Evolutionary conservation across 2,797 vertebrate genomes (phyloP).

Genomic region (Mormyrus proboscirostris): DNA sequence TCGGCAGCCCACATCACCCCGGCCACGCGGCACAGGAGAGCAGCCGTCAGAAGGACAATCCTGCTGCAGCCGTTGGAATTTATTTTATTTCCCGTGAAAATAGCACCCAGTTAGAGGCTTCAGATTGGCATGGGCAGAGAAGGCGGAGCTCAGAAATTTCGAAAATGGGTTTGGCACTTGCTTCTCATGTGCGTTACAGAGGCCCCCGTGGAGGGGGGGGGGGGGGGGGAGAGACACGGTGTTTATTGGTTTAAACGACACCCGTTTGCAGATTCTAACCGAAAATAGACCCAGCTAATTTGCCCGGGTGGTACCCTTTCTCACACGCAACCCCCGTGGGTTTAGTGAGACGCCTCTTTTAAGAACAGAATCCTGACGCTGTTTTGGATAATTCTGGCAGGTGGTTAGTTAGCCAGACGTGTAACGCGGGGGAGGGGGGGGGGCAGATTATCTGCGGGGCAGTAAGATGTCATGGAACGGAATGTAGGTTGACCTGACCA

Average conservation of each 20-base stretch:
- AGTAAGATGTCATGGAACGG: neutral
- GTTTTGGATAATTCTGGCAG: neutral
- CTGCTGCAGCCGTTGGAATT: conserved; percentile 30
- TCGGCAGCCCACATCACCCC: conserved; percentile 28
- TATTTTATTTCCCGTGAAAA: conserved; percentile 43
- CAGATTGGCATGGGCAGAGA: neutral
- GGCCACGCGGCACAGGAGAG: conserved; percentile 28
- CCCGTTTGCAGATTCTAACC: neutral
- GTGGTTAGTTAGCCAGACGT: neutral
- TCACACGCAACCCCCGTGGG: neutral
- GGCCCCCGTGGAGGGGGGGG: neutral
- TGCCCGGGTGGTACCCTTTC: neutral
- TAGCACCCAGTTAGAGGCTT: conserved; percentile 17
- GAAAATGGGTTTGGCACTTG: neutral
- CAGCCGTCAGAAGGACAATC: conserved; percentile 39
- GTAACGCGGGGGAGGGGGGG: neutral
- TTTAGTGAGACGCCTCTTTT: neutral
- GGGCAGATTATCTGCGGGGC: neutral
- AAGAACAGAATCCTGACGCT: neutral
- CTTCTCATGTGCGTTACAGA: neutral
- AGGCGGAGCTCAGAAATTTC: conserved; percentile 11
- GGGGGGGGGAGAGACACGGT: neutral
- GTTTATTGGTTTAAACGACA: conserved; percentile 25
- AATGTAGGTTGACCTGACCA: neutral
- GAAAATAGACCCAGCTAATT: neutral